These are phyloP conservation scores for Hemichromis elongatus DNA, from an alignment of 2,113 vertebrate species.

Conservation along the genomic window DNA sequence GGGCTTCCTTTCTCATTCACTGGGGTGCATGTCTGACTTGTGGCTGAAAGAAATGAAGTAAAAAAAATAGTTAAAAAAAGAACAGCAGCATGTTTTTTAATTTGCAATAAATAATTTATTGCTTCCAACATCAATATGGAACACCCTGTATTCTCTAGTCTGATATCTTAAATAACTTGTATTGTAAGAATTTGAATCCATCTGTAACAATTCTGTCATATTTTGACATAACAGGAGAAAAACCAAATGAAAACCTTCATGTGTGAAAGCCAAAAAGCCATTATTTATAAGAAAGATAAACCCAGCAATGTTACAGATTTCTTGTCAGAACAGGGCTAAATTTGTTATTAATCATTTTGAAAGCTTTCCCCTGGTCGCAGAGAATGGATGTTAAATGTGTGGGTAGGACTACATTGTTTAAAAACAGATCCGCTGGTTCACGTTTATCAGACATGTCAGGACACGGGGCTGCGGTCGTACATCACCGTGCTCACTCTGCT, in stretches of 20 bases:
- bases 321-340: slow-evolving; percentile 10
- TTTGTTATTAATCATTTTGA: slow-evolving; percentile 50
- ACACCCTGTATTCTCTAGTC: neutral
- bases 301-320: slow-evolving; percentile 9
- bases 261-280: neutral
- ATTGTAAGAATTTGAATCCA: neutral
- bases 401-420: slow-evolving; percentile 54
- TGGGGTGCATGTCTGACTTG: slow-evolving; percentile 46
- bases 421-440: slow-evolving; percentile 48
- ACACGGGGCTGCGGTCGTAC: slow-evolving; percentile 40
- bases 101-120: neutral
- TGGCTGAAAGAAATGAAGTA: slow-evolving; percentile 43
- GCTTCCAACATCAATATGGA: neutral
- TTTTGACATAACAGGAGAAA: neutral
- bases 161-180: neutral
- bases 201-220: slow-evolving; percentile 5
- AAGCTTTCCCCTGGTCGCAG: slow-evolving; percentile 30
- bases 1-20: neutral
- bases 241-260: neutral
- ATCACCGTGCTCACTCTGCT: slow-evolving; percentile 50
- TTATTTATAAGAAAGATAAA: slow-evolving; percentile 27
- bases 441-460: slow-evolving; percentile 66
- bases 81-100: neutral
- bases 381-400: slow-evolving; percentile 47
- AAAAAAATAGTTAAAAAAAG: slow-evolving; percentile 20